phyloP scores from a whole-genome alignment of 2,797 vertebrate species.

The Cossypha polioptera region DNA sequence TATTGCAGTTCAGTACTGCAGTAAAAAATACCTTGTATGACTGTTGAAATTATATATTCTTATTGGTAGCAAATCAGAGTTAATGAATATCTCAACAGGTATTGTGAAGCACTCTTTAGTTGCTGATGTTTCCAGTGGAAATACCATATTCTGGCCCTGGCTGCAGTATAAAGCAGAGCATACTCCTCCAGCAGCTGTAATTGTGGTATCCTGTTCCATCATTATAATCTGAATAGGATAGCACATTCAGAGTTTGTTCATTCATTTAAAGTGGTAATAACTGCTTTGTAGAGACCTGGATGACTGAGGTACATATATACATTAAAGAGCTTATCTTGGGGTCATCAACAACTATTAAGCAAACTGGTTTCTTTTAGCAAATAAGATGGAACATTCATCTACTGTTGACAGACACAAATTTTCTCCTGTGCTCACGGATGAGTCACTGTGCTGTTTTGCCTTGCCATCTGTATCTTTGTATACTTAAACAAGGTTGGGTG shows the following conservation, averaged over 20 bases:
- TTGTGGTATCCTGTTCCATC: background rate
- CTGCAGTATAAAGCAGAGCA: background rate
- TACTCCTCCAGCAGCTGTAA: background rate
- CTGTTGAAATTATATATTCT: background rate
- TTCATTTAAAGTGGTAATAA: background rate
- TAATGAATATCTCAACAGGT: slow-evolving; percentile 6
- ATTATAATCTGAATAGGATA: background rate
- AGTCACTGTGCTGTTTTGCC: background rate
- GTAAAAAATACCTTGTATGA: background rate
- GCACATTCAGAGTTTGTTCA: background rate
- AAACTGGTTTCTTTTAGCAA: background rate
- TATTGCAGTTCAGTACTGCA: background rate
- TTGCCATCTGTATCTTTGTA: background rate
- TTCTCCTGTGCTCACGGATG: background rate
- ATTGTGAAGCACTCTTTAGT: background rate
- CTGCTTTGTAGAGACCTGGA: background rate
- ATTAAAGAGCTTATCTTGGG: background rate
- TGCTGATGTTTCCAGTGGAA: background rate
- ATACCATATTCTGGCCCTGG: background rate
- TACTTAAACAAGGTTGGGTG: background rate
- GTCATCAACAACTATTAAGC: background rate
- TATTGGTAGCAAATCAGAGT: slow-evolving; percentile 10
- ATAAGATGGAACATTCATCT: background rate
- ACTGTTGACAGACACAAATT: background rate
- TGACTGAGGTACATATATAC: background rate